phyloP scores from a whole-genome alignment of 2,888 invertebrate species.

The Balanococcus diminutus region DNA sequence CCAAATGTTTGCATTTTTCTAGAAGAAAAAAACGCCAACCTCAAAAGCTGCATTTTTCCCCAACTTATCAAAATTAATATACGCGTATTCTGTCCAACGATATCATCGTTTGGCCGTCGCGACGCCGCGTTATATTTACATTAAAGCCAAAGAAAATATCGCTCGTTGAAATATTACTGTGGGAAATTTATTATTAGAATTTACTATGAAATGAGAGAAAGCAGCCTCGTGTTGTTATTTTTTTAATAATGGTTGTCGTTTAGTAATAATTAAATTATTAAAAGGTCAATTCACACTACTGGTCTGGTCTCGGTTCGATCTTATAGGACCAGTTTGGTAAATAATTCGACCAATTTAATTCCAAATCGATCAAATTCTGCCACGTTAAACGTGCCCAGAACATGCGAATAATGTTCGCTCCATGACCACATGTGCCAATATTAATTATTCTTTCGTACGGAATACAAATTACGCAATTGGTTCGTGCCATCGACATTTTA shows the following conservation, averaged over 20 bases:
- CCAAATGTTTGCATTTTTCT: neutral
- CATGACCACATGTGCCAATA: neutral
- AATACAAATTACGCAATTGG: neutral
- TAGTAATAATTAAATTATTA: neutral
- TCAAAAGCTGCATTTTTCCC: neutral
- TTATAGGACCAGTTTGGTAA: neutral
- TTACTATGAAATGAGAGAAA: neutral
- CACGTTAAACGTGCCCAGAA: neutral
- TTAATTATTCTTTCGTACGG: neutral
- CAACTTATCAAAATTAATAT: neutral
- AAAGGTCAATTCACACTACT: neutral
- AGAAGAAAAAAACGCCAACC: neutral
- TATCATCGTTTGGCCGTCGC: neutral
- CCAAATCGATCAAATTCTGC: neutral
- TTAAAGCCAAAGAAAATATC: conserved; percentile 5
- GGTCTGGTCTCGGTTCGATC: neutral
- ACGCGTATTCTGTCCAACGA: neutral
- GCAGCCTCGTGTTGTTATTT: neutral
- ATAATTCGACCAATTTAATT: neutral
- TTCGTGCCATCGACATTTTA: neutral
- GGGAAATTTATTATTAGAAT: neutral
- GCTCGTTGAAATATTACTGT: neutral
- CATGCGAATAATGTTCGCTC: neutral
- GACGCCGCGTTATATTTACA: neutral
- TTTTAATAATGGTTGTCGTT: neutral